Conservation (phyloP, 2,797 vertebrate species). For the Phaenicophaeus curvirostris region DNA sequence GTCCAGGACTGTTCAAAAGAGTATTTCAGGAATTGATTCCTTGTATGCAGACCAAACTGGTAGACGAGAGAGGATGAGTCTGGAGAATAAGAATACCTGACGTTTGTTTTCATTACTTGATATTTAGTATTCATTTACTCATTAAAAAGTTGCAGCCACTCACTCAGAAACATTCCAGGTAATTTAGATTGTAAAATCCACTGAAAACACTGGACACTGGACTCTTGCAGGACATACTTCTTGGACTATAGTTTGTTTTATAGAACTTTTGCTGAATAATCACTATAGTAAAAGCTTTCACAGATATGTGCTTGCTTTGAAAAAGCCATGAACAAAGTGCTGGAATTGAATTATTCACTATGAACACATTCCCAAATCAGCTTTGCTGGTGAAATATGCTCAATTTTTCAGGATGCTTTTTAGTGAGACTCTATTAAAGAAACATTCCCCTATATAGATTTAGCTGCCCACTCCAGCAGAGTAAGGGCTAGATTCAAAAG, state of each 20-base stretch:
- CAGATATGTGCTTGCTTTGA: not conserved
- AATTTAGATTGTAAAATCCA: not conserved
- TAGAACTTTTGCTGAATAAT: not conserved
- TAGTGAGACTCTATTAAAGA: not conserved
- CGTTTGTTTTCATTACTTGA: not conserved
- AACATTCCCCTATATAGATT: not conserved
- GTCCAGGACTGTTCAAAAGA: not conserved
- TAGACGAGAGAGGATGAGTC: not conserved
- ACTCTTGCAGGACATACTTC: not conserved
- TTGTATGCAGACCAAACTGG: not conserved
- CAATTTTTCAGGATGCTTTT: not conserved
- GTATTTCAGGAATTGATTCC: not conserved
- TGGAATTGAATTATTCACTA: accelerated
- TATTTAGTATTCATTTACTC: not conserved
- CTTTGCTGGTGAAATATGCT: not conserved
- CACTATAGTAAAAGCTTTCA: not conserved
- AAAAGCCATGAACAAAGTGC: not conserved
- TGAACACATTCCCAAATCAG: not conserved
- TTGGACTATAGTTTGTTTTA: not conserved
- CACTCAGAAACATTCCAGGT: not conserved
- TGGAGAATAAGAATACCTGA: not conserved
- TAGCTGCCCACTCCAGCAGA: not conserved
- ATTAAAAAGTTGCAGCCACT: not conserved
- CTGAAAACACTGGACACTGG: not conserved
- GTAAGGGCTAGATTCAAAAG: not conserved